Percentiles rank a stretch among this genome's conserved stretches.
phyloP scores from a whole-genome alignment of 2,797 vertebrate species.

The Loriculus beryllinus region DNA sequence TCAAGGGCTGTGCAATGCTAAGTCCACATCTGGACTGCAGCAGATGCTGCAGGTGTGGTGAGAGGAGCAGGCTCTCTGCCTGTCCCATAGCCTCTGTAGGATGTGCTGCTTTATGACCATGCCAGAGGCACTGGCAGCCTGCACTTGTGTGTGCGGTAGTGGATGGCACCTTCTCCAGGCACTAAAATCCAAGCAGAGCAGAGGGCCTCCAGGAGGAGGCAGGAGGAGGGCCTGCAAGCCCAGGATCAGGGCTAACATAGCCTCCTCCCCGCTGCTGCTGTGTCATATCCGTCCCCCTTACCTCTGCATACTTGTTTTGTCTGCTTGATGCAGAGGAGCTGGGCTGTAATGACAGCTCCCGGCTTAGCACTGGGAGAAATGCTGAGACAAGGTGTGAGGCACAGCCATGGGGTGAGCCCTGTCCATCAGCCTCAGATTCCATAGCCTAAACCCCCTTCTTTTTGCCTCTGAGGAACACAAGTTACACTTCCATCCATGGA shows the following conservation, averaged over 20 bases:
- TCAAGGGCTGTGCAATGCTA: neutral
- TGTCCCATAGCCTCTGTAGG: neutral
- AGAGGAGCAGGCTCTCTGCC: neutral
- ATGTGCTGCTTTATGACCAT: neutral
- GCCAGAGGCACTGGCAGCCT: neutral
- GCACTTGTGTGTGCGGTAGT: rapidly evolving
- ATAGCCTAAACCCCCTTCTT: neutral
- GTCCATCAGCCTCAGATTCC: neutral
- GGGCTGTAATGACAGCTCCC: neutral
- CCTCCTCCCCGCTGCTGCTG: neutral
- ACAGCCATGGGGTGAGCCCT: neutral
- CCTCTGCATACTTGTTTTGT: neutral
- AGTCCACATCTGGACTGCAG: neutral
- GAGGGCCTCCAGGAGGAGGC: neutral
- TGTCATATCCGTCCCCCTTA: no score
- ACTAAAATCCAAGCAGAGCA: neutral
- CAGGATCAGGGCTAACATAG: neutral
- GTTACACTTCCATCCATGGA: neutral
- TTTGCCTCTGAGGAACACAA: neutral
- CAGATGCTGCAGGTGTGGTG: rapidly evolving
- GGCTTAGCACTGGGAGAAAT: neutral
- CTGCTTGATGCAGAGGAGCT: neutral
- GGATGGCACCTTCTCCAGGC: neutral
- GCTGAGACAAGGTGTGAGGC: neutral
- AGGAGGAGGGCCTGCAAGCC: neutral